Base-by-base conservation (phyloP, 2,113 vertebrate genomes). In the Leptocoma aspasia region DNA sequence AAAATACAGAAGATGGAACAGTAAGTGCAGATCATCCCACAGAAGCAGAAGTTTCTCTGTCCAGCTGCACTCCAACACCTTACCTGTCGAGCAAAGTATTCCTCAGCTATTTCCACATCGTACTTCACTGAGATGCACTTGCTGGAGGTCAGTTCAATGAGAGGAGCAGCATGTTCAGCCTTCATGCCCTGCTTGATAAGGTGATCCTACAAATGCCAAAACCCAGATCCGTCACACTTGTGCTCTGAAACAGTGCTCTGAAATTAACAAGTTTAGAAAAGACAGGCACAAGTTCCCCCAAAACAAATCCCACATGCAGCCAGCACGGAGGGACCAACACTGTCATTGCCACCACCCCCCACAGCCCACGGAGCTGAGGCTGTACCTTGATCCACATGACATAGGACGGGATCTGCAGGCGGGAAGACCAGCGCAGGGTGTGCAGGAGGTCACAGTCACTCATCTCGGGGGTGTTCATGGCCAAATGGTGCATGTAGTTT, bases 11-110 rank as follows among this genome's bases (percentile, higher is more conserved):
- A 63, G 84, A 91, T n/a, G 21, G 61, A n/a, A 60, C 17, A 77
- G 33, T 82, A 22, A 94, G 78, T 20, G 27, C n/a, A 64, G 69
- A 37, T 33, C 20, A 12, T 10, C 18, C 26, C 76, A 64, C 10
- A 49, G 23, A 28, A 47, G 7, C 0, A 82, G n/a, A 44, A 37
- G 31, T 20, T 49, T 15, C 1, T 0, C 1, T 0, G 17, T 13
- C 23, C 33, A 31, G 30, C 3, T 26, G 65, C 28, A 20, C 6
- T 45, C 19, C 23, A 15, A 13, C 44, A 47, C 11, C 91, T 73
- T 82, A 99, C 99, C 99, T 99, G 99, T 89, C 98, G 98, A 87
- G 99, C 99, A 82, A 99, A 99, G 96, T 99, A 99, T n/a, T 99
- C 99, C 95, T 99, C 99, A 31, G 99, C 99, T 69, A 99, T 98